These are phyloP conservation scores for Nanger granti DNA, from an alignment of 2,113 vertebrate species.

Conservation along the genomic window DNA sequence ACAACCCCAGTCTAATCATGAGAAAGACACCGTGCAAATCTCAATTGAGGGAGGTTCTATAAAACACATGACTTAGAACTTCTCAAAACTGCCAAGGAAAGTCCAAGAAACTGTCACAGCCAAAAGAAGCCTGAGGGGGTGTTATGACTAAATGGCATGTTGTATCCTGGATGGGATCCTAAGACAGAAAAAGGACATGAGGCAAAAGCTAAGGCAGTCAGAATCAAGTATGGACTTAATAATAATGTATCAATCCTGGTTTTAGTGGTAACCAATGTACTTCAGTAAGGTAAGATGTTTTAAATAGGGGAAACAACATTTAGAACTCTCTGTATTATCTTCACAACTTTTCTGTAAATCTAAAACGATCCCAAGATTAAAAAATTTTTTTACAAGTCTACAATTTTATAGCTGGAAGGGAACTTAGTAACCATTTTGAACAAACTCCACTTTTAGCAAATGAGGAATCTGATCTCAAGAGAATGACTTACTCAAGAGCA, in stretches of 20 bases:
- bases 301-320: not conserved
- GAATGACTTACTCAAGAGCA: not conserved
- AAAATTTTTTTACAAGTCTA: not conserved
- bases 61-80: not conserved
- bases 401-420: not conserved
- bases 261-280: not conserved
- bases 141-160: not conserved
- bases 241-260: not conserved
- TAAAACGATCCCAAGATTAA: not conserved
- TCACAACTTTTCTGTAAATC: not conserved
- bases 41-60: not conserved
- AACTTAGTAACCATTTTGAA: not conserved
- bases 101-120: not conserved
- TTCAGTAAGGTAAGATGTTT: not conserved
- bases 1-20: not conserved
- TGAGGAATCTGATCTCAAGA: not conserved
- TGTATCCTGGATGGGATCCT: not conserved
- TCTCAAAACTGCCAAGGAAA: not conserved
- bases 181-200: not conserved
- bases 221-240: not conserved
- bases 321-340: not conserved
- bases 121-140: not conserved
- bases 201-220: not conserved
- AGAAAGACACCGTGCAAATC: not conserved
- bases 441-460: not conserved